These are phyloP conservation scores for Lacerta viridis DNA, from an alignment of 2,797 vertebrate species.

Conservation along the genomic window DNA sequence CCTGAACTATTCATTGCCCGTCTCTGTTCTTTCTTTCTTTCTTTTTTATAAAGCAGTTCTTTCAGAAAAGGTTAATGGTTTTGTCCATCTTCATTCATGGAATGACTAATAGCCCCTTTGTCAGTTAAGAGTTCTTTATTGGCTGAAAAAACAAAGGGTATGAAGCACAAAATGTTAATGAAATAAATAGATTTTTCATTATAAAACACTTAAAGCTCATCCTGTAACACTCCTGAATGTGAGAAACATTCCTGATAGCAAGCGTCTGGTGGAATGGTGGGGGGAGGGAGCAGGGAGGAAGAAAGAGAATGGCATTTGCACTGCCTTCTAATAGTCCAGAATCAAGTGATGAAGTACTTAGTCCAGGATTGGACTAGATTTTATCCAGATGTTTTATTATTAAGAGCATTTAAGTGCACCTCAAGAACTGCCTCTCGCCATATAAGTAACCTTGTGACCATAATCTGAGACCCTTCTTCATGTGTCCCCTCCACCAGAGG, in stretches of 20 bases:
- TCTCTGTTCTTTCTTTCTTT: constrained; percentile 36
- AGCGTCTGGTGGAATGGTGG: constrained; percentile 43
- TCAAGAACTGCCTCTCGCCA: no score
- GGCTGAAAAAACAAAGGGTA: constrained; percentile 58
- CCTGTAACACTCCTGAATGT: constrained; percentile 64
- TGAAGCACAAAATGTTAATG: constrained; percentile 72
- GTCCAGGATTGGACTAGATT: constrained; percentile 55
- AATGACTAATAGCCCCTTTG: constrained; percentile 59
- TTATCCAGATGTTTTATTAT: constrained; percentile 64
- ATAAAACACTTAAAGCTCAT: constrained; percentile 73
- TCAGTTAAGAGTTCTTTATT: constrained; percentile 63
- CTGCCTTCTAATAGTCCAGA: constrained; percentile 49
- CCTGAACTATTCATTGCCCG: constrained; percentile 9
- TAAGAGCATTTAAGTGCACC: constrained; percentile 53
- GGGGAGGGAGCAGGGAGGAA: constrained; percentile 46
- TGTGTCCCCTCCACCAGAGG: no score
- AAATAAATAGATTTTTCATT: constrained; percentile 79
- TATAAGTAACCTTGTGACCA: no score
- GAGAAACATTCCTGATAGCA: constrained; percentile 58
- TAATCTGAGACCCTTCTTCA: no score
- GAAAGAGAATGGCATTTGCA: constrained; percentile 31
- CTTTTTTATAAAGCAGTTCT: constrained; percentile 40
- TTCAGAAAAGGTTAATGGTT: constrained; percentile 63
- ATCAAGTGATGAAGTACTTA: constrained; percentile 61
- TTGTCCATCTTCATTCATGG: constrained; percentile 64